Conservation (phyloP, 2,888 invertebrate genomes). For the Calliopum simillimum region DNA sequence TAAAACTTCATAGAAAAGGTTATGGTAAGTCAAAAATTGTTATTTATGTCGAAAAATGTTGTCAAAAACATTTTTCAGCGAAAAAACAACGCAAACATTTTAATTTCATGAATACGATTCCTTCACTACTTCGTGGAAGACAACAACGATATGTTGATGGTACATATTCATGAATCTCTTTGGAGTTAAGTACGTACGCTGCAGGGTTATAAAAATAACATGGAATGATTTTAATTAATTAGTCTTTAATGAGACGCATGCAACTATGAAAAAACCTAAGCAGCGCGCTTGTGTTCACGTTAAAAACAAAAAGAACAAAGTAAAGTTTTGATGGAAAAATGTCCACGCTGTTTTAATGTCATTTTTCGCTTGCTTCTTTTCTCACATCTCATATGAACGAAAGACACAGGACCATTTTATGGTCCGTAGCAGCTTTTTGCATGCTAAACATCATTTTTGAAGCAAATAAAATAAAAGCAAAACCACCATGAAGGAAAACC, state of each 20-base stretch:
- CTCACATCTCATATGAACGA: not conserved
- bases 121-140: no score
- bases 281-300: not conserved
- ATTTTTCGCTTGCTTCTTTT: not conserved
- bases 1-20: no score
- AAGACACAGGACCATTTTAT: not conserved
- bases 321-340: slow-evolving; percentile 2
- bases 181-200: not conserved
- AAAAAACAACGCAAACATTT: no score
- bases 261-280: slow-evolving; percentile 10
- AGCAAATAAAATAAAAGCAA: no score
- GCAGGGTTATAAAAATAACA: slow-evolving; percentile 9
- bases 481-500: not conserved
- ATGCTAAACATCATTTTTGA: not conserved
- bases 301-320: not conserved
- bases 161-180: not conserved
- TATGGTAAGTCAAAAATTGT: no score
- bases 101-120: no score
- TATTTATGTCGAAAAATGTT: no score
- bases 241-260: slow-evolving; percentile 17
- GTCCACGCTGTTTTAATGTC: not conserved
- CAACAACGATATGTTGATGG: not conserved
- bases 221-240: slow-evolving; percentile 25
- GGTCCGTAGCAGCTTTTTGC: slow-evolving; percentile 4
- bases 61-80: no score